A percentile compares a stretch with the other conserved stretches of the same genome.
Evolutionary conservation across 1,140 invertebrate genomes (phyloP).

Genomic region (Drosophila navojoa): DNA sequence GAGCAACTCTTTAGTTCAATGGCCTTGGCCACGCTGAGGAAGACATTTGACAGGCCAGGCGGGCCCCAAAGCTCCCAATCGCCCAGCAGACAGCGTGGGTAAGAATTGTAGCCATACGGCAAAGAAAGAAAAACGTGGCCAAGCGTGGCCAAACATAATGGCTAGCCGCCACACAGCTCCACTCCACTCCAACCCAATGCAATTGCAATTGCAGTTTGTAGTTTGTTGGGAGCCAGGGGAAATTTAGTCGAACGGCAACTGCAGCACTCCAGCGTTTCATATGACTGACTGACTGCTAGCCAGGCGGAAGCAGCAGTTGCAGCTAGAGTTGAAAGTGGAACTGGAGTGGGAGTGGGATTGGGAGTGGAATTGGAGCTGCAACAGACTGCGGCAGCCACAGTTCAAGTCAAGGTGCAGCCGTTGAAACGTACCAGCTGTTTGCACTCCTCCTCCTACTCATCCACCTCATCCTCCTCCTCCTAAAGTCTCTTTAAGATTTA

Average conservation of each 20-base stretch:
- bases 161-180: conserved; percentile 21
- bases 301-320: conserved; percentile 41
- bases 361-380: neutral
- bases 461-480: no score
- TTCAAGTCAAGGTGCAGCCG: conserved; percentile 24
- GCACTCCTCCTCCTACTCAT: neutral
- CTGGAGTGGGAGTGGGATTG: conserved; percentile 4
- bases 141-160: conserved; percentile 66
- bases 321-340: conserved; percentile 74
- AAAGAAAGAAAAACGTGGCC: conserved; percentile 36
- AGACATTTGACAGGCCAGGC: conserved; percentile 31
- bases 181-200: conserved; percentile 8
- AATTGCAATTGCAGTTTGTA: conserved; percentile 41
- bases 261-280: conserved; percentile 35
- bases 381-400: neutral
- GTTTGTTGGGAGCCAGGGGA: conserved; percentile 21
- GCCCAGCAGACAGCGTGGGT: conserved; percentile 61
- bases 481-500: no score
- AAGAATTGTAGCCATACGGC: conserved; percentile 27
- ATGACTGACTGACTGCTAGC: conserved; percentile 26
- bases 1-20: conserved; percentile 53
- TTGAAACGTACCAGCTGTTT: conserved; percentile 39
- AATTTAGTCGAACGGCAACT: conserved; percentile 34
- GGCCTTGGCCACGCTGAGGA: conserved; percentile 53
- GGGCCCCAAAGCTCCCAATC: neutral